A percentile compares a stretch with the other conserved stretches of the same genome.
phyloP scores from a whole-genome alignment of 92 coral and sea anemone genomes.

The Actinernus sp. region DNA sequence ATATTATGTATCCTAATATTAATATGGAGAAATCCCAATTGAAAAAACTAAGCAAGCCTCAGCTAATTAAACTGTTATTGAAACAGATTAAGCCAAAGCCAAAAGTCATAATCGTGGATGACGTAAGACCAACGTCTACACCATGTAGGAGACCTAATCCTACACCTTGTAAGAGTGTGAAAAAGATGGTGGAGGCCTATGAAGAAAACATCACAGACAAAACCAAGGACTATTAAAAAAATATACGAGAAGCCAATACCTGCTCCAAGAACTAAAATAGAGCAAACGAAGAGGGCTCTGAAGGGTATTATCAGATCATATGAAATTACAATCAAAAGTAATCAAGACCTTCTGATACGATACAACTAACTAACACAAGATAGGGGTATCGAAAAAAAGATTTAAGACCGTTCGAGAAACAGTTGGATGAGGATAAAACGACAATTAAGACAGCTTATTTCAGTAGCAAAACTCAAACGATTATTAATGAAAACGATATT shows the following conservation, averaged over 20 bases:
- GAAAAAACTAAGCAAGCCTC: background rate
- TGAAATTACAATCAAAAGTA: too few relatives aligned
- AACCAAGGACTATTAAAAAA: background rate
- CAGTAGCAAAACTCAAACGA: background rate
- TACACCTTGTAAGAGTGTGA: background rate
- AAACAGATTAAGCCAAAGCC: background rate
- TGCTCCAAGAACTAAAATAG: background rate
- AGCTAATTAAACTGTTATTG: background rate
- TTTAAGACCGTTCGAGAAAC: too few relatives aligned
- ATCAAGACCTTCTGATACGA: background rate
- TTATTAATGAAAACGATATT: background rate
- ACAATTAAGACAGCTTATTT: background rate
- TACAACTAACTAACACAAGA: background rate
- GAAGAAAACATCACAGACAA: background rate
- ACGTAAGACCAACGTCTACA: background rate
- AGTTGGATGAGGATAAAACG: background rate
- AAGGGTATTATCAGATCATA: background rate
- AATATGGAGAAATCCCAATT: background rate
- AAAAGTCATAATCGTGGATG: background rate
- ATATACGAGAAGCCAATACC: too few relatives aligned
- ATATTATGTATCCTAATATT: background rate
- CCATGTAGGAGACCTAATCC: background rate
- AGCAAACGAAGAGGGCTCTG: background rate
- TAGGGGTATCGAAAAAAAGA: too few relatives aligned
- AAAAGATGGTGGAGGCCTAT: background rate